These are phyloP conservation scores for Pyrocephalus nanus DNA, from an alignment of 2,797 vertebrate genomes.

Conservation along the genomic window DNA sequence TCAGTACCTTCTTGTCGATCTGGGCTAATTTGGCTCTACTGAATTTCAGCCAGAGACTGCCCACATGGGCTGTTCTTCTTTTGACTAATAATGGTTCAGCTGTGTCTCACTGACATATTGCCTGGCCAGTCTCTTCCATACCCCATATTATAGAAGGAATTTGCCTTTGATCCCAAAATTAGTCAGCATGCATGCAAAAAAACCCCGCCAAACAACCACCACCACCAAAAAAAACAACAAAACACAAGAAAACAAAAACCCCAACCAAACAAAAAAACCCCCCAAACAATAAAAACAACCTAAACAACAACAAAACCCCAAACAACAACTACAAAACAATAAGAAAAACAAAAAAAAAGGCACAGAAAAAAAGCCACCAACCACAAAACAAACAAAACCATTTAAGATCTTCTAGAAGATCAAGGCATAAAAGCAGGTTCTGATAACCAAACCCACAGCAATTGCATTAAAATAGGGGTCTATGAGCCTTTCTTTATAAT, in stretches of 20 bases:
- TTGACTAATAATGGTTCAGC: constrained; percentile 10
- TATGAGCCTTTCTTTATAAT: neutral
- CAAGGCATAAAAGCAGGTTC: neutral
- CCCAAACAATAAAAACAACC: too few species aligned
- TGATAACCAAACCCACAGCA: neutral
- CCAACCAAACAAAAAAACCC: neutral
- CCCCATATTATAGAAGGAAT: neutral
- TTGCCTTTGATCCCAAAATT: constrained; percentile 4
- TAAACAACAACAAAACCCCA: neutral
- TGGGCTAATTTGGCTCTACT: neutral
- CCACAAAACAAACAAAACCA: neutral
- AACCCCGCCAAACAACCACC: neutral
- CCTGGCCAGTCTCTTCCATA: neutral
- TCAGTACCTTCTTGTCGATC: neutral
- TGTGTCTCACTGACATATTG: constrained; percentile 1
- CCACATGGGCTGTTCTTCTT: neutral
- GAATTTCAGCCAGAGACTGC: neutral
- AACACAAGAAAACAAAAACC: neutral
- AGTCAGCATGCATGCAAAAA: neutral
- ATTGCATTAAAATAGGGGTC: neutral
- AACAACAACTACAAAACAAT: too few species aligned
- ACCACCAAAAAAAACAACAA: neutral
- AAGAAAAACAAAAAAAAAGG: neutral
- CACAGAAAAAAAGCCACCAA: neutral
- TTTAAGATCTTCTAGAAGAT: neutral